Conservation (phyloP, 1,140 invertebrate species). For the Orchestia grillus region DNA sequence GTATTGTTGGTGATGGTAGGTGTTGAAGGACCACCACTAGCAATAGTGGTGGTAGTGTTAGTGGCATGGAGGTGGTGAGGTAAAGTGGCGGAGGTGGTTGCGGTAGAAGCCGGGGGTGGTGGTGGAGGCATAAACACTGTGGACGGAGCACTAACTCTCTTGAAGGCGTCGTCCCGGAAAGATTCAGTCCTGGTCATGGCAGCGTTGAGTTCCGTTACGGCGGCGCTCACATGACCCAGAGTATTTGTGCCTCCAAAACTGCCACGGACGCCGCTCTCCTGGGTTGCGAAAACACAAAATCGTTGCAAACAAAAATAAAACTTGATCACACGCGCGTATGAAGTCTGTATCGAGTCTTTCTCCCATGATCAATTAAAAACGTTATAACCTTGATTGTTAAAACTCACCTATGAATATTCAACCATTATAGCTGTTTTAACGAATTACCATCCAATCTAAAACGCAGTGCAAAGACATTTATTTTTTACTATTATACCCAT, state of each 20-base stretch:
- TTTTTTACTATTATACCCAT: too few relatives aligned
- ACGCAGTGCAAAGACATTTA: too few relatives aligned
- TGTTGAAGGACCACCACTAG: background rate
- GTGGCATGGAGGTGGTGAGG: conserved; percentile 33
- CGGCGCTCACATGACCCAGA: background rate
- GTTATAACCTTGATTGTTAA: too few relatives aligned
- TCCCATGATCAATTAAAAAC: too few relatives aligned
- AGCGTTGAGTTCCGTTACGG: conserved; percentile 62
- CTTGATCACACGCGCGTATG: background rate
- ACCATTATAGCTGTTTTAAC: too few relatives aligned
- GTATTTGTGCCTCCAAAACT: conserved; percentile 54
- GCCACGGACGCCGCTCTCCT: conserved; percentile 64
- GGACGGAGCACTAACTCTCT: conserved; percentile 66
- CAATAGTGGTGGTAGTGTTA: conserved; percentile 29
- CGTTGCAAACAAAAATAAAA: background rate
- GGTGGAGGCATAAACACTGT: conserved; percentile 82
- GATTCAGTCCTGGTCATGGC: conserved; percentile 67
- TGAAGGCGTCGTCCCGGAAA: conserved; percentile 67
- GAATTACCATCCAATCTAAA: too few relatives aligned
- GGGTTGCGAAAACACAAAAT: background rate
- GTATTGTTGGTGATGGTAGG: conserved; percentile 54
- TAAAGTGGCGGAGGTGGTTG: conserved; percentile 88
- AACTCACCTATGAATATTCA: too few relatives aligned
- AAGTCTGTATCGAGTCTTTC: too few relatives aligned
- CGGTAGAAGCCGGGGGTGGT: conserved; percentile 85